These are phyloP conservation scores for Dipodomys stephensi DNA, from an alignment of 2,113 vertebrate species.

Conservation along the genomic window DNA sequence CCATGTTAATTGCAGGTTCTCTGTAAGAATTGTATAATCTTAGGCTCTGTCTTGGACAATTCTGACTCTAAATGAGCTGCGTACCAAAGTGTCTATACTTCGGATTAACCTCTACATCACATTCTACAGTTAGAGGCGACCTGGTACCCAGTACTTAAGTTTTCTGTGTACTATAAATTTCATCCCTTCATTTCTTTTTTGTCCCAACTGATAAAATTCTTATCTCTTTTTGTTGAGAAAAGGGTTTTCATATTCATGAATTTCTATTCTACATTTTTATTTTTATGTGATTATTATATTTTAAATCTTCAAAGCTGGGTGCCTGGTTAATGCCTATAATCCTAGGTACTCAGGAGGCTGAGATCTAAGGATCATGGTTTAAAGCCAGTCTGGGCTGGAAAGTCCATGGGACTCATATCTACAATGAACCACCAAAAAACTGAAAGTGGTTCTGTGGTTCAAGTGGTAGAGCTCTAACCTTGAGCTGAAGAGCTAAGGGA, in stretches of 20 bases:
- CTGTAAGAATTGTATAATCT: not conserved
- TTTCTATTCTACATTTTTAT: not conserved
- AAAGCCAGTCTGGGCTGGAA: too few relatives aligned
- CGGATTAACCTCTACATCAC: not conserved
- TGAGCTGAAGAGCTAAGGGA: too few relatives aligned
- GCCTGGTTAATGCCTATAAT: too few relatives aligned
- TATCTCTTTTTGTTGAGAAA: conserved; percentile 15
- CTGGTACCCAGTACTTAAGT: not conserved
- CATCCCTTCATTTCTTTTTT: not conserved
- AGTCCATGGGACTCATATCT: too few relatives aligned
- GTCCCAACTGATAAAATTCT: not conserved
- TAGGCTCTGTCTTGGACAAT: not conserved
- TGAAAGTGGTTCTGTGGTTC: too few relatives aligned
- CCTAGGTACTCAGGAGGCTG: too few relatives aligned
- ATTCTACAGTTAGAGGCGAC: not conserved
- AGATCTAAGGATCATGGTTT: too few relatives aligned
- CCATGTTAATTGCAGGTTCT: not conserved
- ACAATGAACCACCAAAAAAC: too few relatives aligned
- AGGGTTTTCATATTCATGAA: not conserved
- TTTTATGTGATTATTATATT: conserved; percentile 33
- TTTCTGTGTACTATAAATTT: not conserved
- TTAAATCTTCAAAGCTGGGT: not conserved
- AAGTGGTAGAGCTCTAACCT: too few relatives aligned
- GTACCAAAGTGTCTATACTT: not conserved
- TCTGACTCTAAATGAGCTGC: not conserved